Conservation (phyloP, 2,113 vertebrate genomes). For the Sitta europaea region DNA sequence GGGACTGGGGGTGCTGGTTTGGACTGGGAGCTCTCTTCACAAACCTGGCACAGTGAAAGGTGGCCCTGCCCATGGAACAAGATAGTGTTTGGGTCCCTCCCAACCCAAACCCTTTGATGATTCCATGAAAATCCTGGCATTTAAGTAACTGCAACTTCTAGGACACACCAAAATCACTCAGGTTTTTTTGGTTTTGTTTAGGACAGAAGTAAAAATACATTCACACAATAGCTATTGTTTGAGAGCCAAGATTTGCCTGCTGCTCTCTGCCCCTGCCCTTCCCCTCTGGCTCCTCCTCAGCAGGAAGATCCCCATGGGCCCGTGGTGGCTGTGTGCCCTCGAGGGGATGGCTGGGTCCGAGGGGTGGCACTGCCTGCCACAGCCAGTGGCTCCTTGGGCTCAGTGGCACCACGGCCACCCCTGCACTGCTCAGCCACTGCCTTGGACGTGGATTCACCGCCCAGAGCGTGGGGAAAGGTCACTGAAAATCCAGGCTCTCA, state of each 20-base stretch:
- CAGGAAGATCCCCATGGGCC: not conserved
- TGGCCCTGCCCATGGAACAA: not conserved
- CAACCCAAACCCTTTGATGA: not conserved
- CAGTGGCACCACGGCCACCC: not conserved
- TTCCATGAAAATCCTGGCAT: not conserved
- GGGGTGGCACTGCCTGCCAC: too few relatives aligned
- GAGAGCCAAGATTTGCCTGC: not conserved
- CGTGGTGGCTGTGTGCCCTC: not conserved
- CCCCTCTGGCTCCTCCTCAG: not conserved
- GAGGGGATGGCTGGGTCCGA: not conserved
- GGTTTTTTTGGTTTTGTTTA: not conserved
- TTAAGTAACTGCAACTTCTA: not conserved
- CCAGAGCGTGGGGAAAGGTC: not conserved
- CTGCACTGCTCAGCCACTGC: not conserved
- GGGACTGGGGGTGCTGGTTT: too few relatives aligned
- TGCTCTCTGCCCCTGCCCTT: not conserved
- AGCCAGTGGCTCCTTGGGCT: not conserved
- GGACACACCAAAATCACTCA: not conserved
- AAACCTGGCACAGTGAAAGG: not conserved
- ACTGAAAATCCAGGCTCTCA: not conserved
- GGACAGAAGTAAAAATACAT: not conserved
- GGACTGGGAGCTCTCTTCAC: too few relatives aligned
- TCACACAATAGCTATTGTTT: not conserved
- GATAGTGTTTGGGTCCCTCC: not conserved
- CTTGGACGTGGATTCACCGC: not conserved